phyloP scores from a whole-genome alignment of 2,888 invertebrate species.

The Lydus trimaculatus region DNA sequence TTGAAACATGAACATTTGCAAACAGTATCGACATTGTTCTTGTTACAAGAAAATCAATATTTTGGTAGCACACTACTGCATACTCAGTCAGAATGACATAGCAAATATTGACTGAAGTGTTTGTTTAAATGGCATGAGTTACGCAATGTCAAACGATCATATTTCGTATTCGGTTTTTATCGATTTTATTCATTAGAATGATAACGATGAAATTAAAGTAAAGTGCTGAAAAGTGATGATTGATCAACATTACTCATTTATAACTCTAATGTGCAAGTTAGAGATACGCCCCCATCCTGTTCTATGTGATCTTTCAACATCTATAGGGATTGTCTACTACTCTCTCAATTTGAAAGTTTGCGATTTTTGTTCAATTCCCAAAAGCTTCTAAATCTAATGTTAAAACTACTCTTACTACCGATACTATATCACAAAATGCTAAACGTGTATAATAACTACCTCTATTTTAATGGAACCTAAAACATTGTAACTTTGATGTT shows the following conservation, averaged over 20 bases:
- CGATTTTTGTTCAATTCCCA: constrained; percentile 29
- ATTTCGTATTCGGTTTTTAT: not conserved
- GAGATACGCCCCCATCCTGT: constrained; percentile 1
- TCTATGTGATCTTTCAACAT: constrained; percentile 19
- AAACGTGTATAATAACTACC: too few species aligned
- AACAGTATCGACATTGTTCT: constrained; percentile 28
- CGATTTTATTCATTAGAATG: not conserved
- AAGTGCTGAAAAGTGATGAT: not conserved
- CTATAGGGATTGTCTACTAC: constrained; percentile 29
- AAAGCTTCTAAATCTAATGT: constrained; percentile 24
- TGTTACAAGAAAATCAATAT: constrained; percentile 29
- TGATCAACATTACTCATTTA: constrained; percentile 16
- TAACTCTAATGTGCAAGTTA: constrained; percentile 18
- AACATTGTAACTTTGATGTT: not conserved
- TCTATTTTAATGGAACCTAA: too few species aligned
- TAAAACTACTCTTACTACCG: constrained; percentile 8
- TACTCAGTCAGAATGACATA: constrained; percentile 23
- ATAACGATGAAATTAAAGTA: not conserved
- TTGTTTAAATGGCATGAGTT: constrained; percentile 19
- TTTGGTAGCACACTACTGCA: constrained; percentile 22
- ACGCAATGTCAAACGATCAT: constrained; percentile 10
- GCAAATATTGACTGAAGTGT: constrained; percentile 24
- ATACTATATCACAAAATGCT: not conserved
- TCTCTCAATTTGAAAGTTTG: constrained; percentile 30
- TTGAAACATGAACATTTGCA: constrained; percentile 20